Conservation (phyloP, 2,797 vertebrate species). For the Gymnoscopelus braueri region DNA sequence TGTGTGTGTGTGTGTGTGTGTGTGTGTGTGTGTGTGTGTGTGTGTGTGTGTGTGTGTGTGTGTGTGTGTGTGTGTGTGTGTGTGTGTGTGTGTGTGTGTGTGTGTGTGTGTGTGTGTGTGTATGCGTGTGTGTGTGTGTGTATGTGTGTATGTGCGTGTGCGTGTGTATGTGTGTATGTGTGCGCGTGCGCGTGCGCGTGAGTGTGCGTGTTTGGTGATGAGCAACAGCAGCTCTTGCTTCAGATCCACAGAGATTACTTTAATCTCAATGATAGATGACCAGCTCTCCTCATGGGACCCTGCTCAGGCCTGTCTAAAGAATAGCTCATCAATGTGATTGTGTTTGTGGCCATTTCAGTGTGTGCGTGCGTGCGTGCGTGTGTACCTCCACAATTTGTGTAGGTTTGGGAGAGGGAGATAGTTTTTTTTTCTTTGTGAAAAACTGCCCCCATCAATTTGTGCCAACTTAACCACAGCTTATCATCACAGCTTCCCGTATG, state of each 20-base stretch:
- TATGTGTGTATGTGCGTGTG: too few species aligned
- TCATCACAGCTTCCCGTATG: slow-evolving; percentile 48
- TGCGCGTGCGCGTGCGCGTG: not conserved
- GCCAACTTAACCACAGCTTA: slow-evolving; percentile 38
- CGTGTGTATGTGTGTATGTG: too few species aligned
- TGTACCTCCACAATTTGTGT: not conserved
- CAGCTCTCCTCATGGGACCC: slow-evolving; percentile 14
- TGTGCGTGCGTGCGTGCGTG: slow-evolving; percentile 7
- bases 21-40: too few species aligned
- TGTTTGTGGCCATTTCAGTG: slow-evolving; percentile 22
- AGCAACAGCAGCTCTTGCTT: slow-evolving; percentile 9
- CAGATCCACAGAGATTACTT: slow-evolving; percentile 17
- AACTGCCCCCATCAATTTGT: slow-evolving; percentile 38
- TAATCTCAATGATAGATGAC: slow-evolving; percentile 30
- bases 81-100: too few species aligned
- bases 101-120: too few species aligned
- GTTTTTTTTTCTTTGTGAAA: too few species aligned
- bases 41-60: too few species aligned
- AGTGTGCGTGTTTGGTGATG: not conserved
- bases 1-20: too few species aligned
- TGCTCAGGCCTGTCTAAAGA: slow-evolving; percentile 4
- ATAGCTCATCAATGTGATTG: slow-evolving; percentile 27
- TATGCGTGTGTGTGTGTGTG: too few species aligned
- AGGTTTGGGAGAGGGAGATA: not conserved
- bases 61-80: too few species aligned